A percentile compares a stretch with the other conserved stretches of the same genome.
These are phyloP conservation scores for Lottia scabra DNA, from an alignment of 2,888 invertebrate genomes.

Conservation along the genomic window DNA sequence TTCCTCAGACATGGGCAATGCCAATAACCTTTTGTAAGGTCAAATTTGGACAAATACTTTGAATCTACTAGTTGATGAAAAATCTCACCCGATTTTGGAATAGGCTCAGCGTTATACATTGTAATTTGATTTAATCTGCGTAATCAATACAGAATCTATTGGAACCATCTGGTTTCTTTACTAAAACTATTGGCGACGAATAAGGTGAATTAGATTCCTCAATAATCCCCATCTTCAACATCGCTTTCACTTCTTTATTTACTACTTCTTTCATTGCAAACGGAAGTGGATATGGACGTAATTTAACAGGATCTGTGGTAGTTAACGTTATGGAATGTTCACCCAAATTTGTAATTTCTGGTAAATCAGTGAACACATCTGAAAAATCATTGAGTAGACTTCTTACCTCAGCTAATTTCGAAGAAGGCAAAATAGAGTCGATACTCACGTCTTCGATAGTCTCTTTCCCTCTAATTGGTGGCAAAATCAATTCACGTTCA, in stretches of 20 bases:
- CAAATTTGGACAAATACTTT: neutral
- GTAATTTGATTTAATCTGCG: neutral
- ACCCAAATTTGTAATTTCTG: neutral
- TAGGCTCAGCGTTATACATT: constrained; percentile 5
- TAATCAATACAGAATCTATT: constrained; percentile 5
- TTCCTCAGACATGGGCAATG: neutral
- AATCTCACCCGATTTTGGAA: neutral
- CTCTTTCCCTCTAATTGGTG: too few relatives aligned
- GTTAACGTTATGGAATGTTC: neutral
- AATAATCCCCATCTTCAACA: constrained; percentile 4
- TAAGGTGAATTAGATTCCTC: neutral
- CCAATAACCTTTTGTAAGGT: constrained; percentile 10
- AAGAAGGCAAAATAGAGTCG: too few relatives aligned
- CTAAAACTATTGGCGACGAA: neutral
- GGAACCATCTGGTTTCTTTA: neutral
- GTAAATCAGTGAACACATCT: constrained; percentile 7
- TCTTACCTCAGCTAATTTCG: too few relatives aligned
- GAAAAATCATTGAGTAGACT: too few relatives aligned
- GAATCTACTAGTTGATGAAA: neutral
- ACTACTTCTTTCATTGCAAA: neutral
- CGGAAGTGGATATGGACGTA: neutral
- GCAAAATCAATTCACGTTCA: too few relatives aligned
- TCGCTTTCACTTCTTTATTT: neutral
- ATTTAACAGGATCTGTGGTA: neutral
- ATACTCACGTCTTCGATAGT: too few relatives aligned